A percentile compares a stretch with the other conserved stretches of the same genome.
These are phyloP conservation scores for Anguilla rostrata DNA, from an alignment of 2,113 vertebrate species.

Conservation along the genomic window DNA sequence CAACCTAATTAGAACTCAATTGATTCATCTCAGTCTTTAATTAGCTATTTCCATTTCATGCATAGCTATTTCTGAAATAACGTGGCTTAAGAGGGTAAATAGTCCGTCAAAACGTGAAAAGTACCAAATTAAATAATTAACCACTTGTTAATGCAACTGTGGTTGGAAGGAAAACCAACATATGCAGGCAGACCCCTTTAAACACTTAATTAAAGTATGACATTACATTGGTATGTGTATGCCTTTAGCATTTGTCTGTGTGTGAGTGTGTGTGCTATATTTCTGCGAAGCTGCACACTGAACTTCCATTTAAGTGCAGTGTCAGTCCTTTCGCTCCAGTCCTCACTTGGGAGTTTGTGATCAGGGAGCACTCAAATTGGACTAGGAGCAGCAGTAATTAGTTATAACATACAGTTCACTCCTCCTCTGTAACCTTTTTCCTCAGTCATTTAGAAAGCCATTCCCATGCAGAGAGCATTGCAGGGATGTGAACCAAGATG, in stretches of 20 bases:
- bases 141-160: too few species aligned
- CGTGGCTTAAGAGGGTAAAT: too few species aligned
- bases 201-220: too few species aligned
- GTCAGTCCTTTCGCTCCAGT: conserved; percentile 39
- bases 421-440: conserved; percentile 63
- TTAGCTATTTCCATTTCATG: too few species aligned
- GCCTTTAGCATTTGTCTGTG: neutral
- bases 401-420: conserved; percentile 69
- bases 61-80: too few species aligned
- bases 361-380: conserved; percentile 52
- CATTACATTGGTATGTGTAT: neutral
- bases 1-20: too few species aligned
- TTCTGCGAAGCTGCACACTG: conserved; percentile 39
- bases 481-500: conserved; percentile 72
- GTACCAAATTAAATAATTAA: too few species aligned
- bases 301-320: conserved; percentile 47
- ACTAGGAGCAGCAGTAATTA: conserved; percentile 71
- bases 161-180: too few species aligned
- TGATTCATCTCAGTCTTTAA: too few species aligned
- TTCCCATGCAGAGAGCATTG: conserved; percentile 64
- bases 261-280: neutral
- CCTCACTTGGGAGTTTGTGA: conserved; percentile 29
- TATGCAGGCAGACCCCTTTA: too few species aligned
- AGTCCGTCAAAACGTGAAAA: too few species aligned
- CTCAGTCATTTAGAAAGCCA: conserved; percentile 67